Evolutionary conservation across 2,113 vertebrate species (phyloP).

Genomic region (Pseudorhombus dupliciocellatus): DNA sequence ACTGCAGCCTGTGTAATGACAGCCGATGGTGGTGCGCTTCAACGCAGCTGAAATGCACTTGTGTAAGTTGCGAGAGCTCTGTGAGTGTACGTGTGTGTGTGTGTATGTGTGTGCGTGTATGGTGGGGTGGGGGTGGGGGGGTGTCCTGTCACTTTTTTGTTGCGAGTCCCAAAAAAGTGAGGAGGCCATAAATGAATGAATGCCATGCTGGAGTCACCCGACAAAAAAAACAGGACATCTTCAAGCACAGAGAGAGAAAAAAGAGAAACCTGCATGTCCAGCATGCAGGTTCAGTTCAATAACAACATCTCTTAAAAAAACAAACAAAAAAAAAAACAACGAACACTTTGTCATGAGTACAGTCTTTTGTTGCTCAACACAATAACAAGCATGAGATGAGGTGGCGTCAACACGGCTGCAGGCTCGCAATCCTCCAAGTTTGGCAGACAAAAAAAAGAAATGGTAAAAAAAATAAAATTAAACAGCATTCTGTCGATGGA

Average conservation of each 20-base stretch:
- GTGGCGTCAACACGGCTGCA: constrained; percentile 86
- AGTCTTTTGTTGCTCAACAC: constrained; percentile 91
- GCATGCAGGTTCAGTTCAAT: constrained; percentile 96
- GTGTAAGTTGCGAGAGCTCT: constrained; percentile 72
- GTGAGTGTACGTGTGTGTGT: no score
- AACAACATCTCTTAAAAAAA: constrained; percentile 83
- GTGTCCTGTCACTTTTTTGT: constrained; percentile 93
- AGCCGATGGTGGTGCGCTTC: constrained; percentile 87
- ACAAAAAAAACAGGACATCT: constrained; percentile 86
- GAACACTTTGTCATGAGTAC: constrained; percentile 76
- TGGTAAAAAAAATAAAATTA: constrained; percentile 40
- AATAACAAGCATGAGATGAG: constrained; percentile 97
- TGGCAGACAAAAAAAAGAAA: constrained; percentile 79
- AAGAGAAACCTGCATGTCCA: constrained; percentile 95
- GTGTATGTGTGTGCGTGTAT: no score
- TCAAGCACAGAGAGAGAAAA: constrained; percentile 85
- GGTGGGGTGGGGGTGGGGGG: constrained; percentile 41
- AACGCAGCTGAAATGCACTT: constrained; percentile 87
- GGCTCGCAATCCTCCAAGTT: constrained; percentile 88
- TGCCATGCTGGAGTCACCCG: constrained; percentile 95
- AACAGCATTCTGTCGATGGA: constrained; percentile 83
- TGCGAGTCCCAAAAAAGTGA: constrained; percentile 93
- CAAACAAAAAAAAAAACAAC: neutral
- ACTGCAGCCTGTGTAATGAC: constrained; percentile 78
- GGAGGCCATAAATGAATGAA: constrained; percentile 91